Conservation (phyloP, 2,797 vertebrate genomes). For the Enteromius mattozi region DNA sequence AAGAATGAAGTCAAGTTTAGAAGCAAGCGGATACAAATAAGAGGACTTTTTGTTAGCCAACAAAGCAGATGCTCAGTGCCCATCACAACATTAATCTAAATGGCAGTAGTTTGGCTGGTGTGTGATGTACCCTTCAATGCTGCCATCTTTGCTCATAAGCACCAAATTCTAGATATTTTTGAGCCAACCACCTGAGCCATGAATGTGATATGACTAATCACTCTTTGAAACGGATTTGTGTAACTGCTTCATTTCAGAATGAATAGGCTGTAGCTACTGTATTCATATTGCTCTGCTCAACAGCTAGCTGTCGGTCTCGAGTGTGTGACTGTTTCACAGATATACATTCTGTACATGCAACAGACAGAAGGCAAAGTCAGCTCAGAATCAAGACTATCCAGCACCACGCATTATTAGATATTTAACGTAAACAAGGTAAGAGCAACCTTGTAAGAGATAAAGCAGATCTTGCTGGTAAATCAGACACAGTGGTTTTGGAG, state of each 20-base stretch:
- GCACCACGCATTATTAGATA: neutral
- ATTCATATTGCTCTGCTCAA: neutral
- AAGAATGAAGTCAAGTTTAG: constrained; percentile 1
- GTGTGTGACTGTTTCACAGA: too few relatives aligned
- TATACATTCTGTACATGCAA: too few relatives aligned
- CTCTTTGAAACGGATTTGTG: neutral
- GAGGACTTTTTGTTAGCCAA: neutral
- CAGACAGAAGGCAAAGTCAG: too few relatives aligned
- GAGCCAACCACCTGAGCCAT: neutral
- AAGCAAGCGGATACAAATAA: too few relatives aligned
- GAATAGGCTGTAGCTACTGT: neutral
- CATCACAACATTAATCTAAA: neutral
- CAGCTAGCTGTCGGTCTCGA: neutral
- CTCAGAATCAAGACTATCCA: too few relatives aligned
- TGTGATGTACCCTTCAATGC: neutral
- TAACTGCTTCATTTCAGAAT: neutral
- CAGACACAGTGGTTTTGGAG: neutral
- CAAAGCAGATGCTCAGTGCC: neutral
- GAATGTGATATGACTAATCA: neutral
- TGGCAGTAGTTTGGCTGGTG: constrained; percentile 1
- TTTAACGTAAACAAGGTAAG: neutral
- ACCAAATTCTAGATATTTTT: neutral
- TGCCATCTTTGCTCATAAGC: neutral
- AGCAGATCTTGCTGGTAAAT: neutral
- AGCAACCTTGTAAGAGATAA: neutral